Base-by-base conservation (phyloP, 2,113 vertebrate genomes). In the Melanotaenia duboulayi region DNA sequence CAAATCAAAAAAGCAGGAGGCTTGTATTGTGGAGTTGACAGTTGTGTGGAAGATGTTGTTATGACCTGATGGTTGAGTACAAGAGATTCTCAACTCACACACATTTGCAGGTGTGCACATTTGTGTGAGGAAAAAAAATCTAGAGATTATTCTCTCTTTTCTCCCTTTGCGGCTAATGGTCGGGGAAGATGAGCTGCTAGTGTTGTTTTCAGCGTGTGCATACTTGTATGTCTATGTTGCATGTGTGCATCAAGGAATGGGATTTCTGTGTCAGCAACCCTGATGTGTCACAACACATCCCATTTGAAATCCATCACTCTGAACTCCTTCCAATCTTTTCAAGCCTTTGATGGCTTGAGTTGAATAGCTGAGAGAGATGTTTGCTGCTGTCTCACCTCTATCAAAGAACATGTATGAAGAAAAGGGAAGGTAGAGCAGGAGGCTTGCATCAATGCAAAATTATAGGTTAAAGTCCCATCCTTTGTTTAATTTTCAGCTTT, bases 21-120 rank as follows among this genome's bases (percentile, higher is more conserved):
- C 63, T 82, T 68, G 85, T 69, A 81, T 84, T 79, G 57, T 78
- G 65, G 73, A 55, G 57, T 65, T 82, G 82, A 82, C 82, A 81
- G 80, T 60, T 78, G 74, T 73, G 75, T 61, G 65, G 24, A 51
- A 49, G 67, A 74, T 59, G 63, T 37, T 68, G 59, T 76, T 78
- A 67, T 65, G 59, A 74, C 62, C 75, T 80, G 78, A 82, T 75
- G 73, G 35, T 61, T 78, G 63, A 56, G 61, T 50, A 72, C 23
- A 39, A 11, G 69, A 61, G 69, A 70, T 19, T 19, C 37, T 57
- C 8, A 28, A 28, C 28, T 4, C 64, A 48, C 39, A 50, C 22
- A 60, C 59, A 24, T 72, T 52, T 60, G 62, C 78, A 79, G 35
- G 61, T 54, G 50, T 61, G 65, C 35, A 37, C 44, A 12, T 37